Evolutionary conservation across 2,113 vertebrate genomes (phyloP), one percentile per base, ranked within the genome.

Genomic region (Pachyramphus minor): DNA sequence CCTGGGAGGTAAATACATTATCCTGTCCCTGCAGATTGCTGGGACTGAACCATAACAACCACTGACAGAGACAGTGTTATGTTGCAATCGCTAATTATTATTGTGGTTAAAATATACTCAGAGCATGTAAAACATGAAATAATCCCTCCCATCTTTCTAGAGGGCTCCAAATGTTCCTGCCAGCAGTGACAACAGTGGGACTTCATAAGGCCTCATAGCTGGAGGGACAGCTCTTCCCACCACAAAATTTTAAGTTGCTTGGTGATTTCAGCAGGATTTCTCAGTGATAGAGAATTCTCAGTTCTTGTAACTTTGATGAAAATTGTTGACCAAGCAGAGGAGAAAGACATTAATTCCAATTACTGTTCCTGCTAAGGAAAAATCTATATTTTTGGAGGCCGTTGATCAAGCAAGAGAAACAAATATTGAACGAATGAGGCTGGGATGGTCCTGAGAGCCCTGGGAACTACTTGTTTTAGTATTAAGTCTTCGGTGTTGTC

Each of bases 31-130:
- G 68, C 79, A 72, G 42, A 7, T 56, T 76, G 21, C 58, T 20
- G 20, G 67, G 80, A 53, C 73, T n/a, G 37, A 95, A 62, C 73
- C 9, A 7, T 21, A 14, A 84, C 85, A 84, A 62, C 35, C 5
- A 11, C 68, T 79, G 58, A 78, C 77, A 95, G 64, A 74, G 55
- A 31, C 44, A 17, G 33, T 33, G 42, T 66, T 56, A 19, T 84
- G 88, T 90, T 28, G 75, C 80, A 93, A 74, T 53, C 2, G 2
- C 47, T 86, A 15, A 59, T 88, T 73, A 80, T 76, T 92, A 27
- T 71, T 71, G 76, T 92, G 94, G 92, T 81, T 94, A 86, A 94
- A 93, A 85, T 69, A 83, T 12, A 92, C 45, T 72, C 90, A 50
- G 68, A 80, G 35, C 12, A 1, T 16, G 3, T 90, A 73, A 96